Percentiles rank a stretch among this genome's conserved stretches.
These are phyloP conservation scores for Anolis apletophallus DNA, from an alignment of 2,797 vertebrate species.

Conservation along the genomic window DNA sequence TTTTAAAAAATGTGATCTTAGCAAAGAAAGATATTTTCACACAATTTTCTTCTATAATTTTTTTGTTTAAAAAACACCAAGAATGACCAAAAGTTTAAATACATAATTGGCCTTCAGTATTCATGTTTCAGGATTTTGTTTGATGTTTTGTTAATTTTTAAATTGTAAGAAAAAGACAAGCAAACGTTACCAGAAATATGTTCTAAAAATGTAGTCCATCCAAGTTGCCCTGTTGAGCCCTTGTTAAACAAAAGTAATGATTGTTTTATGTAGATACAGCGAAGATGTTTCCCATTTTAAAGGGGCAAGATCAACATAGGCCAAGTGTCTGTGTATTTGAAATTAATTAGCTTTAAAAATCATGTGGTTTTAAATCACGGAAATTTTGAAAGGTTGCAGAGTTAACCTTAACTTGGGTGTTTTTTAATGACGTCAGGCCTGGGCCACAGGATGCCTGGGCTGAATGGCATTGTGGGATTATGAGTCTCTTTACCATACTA, in stretches of 20 bases:
- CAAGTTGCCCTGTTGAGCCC: background rate
- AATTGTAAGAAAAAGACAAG: background rate
- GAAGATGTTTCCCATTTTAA: constrained; percentile 46
- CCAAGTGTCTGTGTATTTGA: constrained; percentile 45
- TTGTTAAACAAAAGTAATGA: constrained; percentile 26
- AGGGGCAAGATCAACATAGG: constrained; percentile 49
- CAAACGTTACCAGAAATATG: background rate
- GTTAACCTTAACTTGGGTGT: background rate
- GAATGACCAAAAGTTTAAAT: constrained; percentile 19
- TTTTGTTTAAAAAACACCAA: background rate
- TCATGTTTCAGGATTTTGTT: constrained; percentile 15
- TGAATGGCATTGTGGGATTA: background rate
- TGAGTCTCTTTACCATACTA: background rate
- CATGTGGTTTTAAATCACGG: background rate
- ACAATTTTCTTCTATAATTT: background rate
- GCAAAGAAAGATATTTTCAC: constrained; percentile 43
- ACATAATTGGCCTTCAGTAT: background rate
- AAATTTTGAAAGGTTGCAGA: constrained; percentile 9
- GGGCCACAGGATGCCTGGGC: background rate
- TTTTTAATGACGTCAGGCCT: background rate
- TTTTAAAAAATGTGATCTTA: constrained; percentile 48
- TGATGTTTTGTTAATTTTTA: background rate
- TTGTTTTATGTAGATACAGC: constrained; percentile 17
- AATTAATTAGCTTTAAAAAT: constrained; percentile 13
- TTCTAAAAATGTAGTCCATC: constrained; percentile 5